Conservation (phyloP, 2,113 vertebrate species). For the Microtus richardsoni region DNA sequence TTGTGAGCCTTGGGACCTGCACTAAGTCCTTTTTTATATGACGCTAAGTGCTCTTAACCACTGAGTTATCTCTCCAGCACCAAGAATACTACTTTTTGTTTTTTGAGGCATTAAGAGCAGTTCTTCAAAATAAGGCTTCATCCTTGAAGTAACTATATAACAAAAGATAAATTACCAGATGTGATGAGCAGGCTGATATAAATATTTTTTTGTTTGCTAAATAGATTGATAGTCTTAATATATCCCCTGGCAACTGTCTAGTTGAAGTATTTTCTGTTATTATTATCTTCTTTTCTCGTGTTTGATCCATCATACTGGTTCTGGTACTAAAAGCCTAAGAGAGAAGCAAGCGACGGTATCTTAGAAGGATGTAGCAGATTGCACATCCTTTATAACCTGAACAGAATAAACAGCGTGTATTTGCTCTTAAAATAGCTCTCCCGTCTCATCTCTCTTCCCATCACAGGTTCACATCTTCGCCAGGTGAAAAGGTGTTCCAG, state of each 20-base stretch:
- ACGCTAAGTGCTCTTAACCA: not conserved
- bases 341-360: not conserved
- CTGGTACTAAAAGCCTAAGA: not conserved
- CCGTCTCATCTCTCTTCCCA: conserved; percentile 41
- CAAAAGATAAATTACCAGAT: not conserved
- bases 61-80: not conserved
- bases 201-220: not conserved
- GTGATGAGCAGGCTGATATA: not conserved
- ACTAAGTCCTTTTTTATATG: too few species aligned
- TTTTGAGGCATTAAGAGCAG: not conserved
- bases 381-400: not conserved
- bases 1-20: not conserved
- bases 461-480: conserved; percentile 93
- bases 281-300: not conserved
- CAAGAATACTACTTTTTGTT: not conserved
- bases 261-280: not conserved
- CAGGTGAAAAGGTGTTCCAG: conserved; percentile 93
- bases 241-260: not conserved
- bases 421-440: conserved; percentile 36
- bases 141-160: conserved; percentile 21
- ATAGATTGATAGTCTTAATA: not conserved
- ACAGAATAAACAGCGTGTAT: not conserved
- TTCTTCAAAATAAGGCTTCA: conserved; percentile 35
- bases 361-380: not conserved
- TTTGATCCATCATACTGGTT: conserved; percentile 5